A percentile compares a stretch with the other conserved stretches of the same genome.
Conservation (phyloP, 2,797 vertebrate species). For the Tenualosa ilisha region DNA sequence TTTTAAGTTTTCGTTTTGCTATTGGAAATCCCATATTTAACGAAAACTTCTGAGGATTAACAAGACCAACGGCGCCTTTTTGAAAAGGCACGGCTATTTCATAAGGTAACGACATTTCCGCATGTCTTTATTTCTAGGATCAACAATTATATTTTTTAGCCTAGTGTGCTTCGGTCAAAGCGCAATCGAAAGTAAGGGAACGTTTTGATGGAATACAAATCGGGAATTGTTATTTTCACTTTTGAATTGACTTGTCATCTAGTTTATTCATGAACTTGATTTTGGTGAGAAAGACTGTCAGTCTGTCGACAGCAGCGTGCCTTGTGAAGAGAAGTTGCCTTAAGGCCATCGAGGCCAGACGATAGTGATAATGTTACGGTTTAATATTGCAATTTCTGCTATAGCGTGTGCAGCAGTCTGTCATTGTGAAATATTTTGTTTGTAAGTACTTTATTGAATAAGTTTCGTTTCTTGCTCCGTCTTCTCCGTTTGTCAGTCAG, state of each 20-base stretch:
- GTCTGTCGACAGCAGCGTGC: conserved; percentile 23
- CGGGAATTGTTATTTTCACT: conserved; percentile 83
- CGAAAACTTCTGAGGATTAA: conserved; percentile 6
- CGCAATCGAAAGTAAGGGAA: conserved; percentile 68
- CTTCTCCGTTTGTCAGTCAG: neutral
- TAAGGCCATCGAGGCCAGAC: neutral
- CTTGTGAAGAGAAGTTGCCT: neutral
- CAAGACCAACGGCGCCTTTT: neutral
- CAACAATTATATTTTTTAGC: conserved; percentile 4
- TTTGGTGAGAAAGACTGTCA: conserved; percentile 35
- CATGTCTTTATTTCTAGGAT: conserved; percentile 54
- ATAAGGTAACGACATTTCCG: conserved; percentile 59
- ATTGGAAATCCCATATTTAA: conserved; percentile 56
- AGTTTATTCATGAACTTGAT: conserved; percentile 8
- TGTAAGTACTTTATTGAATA: neutral
- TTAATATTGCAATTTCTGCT: neutral
- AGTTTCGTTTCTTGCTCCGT: neutral
- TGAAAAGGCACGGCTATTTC: conserved; percentile 17
- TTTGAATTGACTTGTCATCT: conserved; percentile 72
- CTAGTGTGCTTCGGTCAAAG: conserved; percentile 12
- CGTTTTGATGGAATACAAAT: conserved; percentile 61
- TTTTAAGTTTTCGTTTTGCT: conserved; percentile 83
- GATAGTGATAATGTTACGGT: neutral
- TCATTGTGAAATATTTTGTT: neutral
- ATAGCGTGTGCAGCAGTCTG: neutral